Conservation (phyloP, 1,140 invertebrate species). For the Brachionus koreanus region DNA sequence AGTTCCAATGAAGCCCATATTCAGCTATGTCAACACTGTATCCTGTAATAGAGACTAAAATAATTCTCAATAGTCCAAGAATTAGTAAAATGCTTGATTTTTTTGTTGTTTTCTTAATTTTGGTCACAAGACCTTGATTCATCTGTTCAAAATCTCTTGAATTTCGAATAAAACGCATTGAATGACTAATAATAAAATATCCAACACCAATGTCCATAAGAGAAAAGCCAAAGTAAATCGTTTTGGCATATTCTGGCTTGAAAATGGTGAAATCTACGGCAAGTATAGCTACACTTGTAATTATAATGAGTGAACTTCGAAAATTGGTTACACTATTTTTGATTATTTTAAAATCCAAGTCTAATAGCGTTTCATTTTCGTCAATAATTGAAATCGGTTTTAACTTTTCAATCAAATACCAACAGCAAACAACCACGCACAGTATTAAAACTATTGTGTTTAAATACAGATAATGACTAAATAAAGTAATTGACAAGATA, state of each 20-base stretch:
- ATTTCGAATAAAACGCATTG: slow-evolving; percentile 57
- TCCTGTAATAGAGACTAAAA: slow-evolving; percentile 55
- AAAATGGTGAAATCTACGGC: slow-evolving; percentile 34
- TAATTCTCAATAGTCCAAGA: slow-evolving; percentile 68
- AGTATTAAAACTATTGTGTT: background rate
- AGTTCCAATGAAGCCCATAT: slow-evolving; percentile 41
- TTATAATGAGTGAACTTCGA: slow-evolving; percentile 22
- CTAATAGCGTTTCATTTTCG: background rate
- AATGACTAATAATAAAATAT: slow-evolving; percentile 79
- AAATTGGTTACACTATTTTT: slow-evolving; percentile 5
- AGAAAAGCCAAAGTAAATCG: slow-evolving; percentile 75
- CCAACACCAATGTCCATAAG: too few relatives aligned
- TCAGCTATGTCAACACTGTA: background rate
- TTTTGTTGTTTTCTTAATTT: background rate
- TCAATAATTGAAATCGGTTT: background rate
- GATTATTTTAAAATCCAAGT: background rate
- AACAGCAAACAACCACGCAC: background rate
- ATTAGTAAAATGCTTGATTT: slow-evolving; percentile 45
- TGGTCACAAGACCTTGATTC: background rate
- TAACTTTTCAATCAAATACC: background rate
- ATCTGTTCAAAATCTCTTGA: background rate
- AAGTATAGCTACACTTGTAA: slow-evolving; percentile 35
- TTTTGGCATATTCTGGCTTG: slow-evolving; percentile 66
- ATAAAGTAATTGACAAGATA: background rate
- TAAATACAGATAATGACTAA: background rate